Evolutionary conservation across 2,113 vertebrate species (phyloP), one percentile per base, ranked within the genome.

Genomic region (Dasyurus viverrinus): DNA sequence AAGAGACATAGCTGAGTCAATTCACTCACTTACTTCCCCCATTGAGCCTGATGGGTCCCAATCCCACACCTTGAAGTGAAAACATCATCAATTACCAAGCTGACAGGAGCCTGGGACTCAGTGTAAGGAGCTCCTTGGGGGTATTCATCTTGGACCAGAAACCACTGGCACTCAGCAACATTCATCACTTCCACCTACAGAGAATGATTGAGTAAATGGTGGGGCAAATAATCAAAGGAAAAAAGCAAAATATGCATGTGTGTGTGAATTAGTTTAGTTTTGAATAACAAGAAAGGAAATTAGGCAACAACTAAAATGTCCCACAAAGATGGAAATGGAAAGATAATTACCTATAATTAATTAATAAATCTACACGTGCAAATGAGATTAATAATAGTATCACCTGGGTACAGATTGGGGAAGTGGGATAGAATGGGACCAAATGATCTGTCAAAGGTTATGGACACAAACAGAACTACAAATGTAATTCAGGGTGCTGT

Each of bases 41-140:
- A 53, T 97, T 97, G 98, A 98, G 97, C 97, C 97, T 98, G 98
- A 97, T 98, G 98, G 98, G 98, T 98, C 98, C 99, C 98, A 98
- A 98, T 98, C 98, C 99, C 98, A 99, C 98, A 99, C 99, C 99
- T 99, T 99, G 98, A 98, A 99, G 99, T 99, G 99, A 99, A 99
- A 99, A 99, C 99, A 99, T 99, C 99, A 99, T 99, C 99, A 99
- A 99, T 99, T 99, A 99, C 98, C 98, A 98, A 97, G 97, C 98
- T 98, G 99, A 99, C 99, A 99, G 99, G 98, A 98, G 95, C 98
- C 97, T 97, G 98, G 98, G 99, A 99, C 98, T 98, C 84, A 30
- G 97, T 98, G 97, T 98, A 98, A 98, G 98, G 98, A 98, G 98
- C 98, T 98, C 98, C 98, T 98, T 99, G 98, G 98, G 98, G 98